Evolutionary conservation across 1,140 invertebrate species (phyloP).

Genomic region (Pseudomyrmex pallidus): DNA sequence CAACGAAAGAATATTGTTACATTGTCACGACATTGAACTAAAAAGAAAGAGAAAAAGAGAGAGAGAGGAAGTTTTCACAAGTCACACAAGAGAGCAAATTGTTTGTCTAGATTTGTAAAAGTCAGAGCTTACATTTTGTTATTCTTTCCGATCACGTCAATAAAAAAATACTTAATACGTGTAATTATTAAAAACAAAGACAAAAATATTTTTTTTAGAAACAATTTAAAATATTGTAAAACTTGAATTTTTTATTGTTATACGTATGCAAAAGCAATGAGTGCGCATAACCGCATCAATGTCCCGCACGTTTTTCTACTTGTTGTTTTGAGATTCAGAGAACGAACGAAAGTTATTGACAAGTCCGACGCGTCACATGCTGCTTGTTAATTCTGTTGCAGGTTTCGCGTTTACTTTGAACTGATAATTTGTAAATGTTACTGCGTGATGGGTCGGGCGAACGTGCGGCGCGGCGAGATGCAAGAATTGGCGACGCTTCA

Average conservation of each 20-base stretch:
- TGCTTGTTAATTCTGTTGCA: slow-evolving; percentile 67
- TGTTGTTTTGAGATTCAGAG: too few relatives aligned
- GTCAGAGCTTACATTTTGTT: not conserved
- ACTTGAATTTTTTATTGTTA: too few relatives aligned
- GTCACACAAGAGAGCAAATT: slow-evolving; percentile 4
- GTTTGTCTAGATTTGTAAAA: slow-evolving; percentile 3
- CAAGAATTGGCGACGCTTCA: slow-evolving; percentile 69
- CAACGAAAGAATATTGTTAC: not conserved
- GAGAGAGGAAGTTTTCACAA: not conserved
- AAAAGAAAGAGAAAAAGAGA: too few relatives aligned
- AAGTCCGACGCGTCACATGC: not conserved
- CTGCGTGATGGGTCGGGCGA: slow-evolving; percentile 61
- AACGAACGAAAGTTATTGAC: too few relatives aligned
- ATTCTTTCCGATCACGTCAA: not conserved
- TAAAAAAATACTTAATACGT: not conserved
- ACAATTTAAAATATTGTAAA: not conserved
- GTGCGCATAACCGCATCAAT: not conserved
- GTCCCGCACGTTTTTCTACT: not conserved
- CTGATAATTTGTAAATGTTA: slow-evolving; percentile 85
- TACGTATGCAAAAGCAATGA: too few relatives aligned
- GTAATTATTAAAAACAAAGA: not conserved
- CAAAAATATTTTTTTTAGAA: not conserved
- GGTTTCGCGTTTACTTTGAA: slow-evolving; percentile 86
- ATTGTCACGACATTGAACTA: not conserved
- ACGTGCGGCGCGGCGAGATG: slow-evolving; percentile 60